Percentiles rank a stretch among this genome's conserved stretches.
phyloP scores from a whole-genome alignment of 2,888 invertebrate species.

The Thysanoteuthis rhombus region DNA sequence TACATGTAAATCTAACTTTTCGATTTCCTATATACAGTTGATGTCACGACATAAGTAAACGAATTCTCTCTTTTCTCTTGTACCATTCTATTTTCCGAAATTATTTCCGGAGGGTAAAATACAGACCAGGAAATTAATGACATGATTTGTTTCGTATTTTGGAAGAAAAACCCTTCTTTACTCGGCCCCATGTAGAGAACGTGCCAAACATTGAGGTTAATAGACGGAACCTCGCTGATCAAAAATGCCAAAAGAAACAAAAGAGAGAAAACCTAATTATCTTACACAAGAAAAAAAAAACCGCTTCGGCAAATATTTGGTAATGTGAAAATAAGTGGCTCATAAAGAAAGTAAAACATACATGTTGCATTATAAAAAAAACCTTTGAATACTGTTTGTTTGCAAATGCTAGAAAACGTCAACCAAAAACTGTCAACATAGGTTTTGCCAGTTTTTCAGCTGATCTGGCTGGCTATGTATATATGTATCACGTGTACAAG shows the following conservation, averaged over 20 bases:
- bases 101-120: not conserved
- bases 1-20: not conserved
- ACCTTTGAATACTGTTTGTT: no score
- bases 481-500: no score
- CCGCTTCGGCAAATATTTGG: no score
- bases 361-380: no score
- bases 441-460: no score
- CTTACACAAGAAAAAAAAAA: not conserved
- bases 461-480: no score
- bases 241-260: not conserved
- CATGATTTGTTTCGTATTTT: not conserved
- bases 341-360: no score
- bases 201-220: not conserved
- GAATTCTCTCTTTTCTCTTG: not conserved
- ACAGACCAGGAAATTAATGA: not conserved
- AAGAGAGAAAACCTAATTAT: not conserved
- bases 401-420: no score
- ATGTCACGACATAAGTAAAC: not conserved
- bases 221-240: not conserved
- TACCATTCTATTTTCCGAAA: not conserved
- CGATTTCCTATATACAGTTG: not conserved
- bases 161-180: not conserved
- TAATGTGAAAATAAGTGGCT: no score
- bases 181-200: not conserved
- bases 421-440: no score